phyloP scores from a whole-genome alignment of 2,797 vertebrate species.

The Sebastes nivosus region DNA sequence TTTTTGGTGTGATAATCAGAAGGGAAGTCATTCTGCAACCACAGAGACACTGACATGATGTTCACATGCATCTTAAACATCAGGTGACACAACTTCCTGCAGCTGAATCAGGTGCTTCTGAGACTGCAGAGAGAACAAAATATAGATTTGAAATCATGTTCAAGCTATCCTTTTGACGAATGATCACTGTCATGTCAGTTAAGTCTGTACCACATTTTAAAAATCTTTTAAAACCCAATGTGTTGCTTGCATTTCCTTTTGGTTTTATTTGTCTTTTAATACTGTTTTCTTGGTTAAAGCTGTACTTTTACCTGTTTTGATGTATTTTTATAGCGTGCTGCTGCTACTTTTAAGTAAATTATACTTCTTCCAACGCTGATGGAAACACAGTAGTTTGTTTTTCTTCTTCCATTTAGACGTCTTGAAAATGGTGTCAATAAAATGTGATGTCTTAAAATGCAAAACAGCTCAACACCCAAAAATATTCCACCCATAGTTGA shows the following conservation, averaged over 20 bases:
- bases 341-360: neutral
- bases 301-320: neutral
- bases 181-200: too few relatives aligned
- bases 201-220: neutral
- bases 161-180: neutral
- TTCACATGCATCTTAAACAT: neutral
- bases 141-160: neutral
- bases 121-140: neutral
- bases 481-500: neutral
- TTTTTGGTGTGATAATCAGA: neutral
- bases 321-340: neutral
- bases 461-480: neutral
- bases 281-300: neutral
- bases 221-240: too few relatives aligned
- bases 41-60: neutral
- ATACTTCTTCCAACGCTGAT: neutral
- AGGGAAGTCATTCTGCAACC: neutral
- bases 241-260: neutral
- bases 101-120: neutral
- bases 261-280: neutral
- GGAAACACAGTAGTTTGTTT: neutral
- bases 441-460: neutral
- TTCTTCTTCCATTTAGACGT: neutral
- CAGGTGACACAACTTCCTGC: neutral
- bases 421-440: neutral